Evolutionary conservation across 1,140 invertebrate species (phyloP).

Genomic region (Ips nitidus): DNA sequence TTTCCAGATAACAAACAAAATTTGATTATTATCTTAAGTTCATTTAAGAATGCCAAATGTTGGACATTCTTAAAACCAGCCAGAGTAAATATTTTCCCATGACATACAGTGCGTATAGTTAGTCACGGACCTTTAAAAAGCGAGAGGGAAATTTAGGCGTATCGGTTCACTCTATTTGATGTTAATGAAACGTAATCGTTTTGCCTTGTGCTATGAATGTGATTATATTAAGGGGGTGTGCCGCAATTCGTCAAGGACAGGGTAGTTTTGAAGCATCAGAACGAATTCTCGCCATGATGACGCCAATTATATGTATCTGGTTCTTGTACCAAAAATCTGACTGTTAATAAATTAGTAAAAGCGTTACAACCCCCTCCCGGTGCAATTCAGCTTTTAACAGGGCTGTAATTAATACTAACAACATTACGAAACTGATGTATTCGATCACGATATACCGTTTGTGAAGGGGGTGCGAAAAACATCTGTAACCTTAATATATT

Average conservation of each 20-base stretch:
- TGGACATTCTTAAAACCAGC: too few relatives aligned
- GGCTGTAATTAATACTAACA: neutral
- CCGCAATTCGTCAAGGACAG: neutral
- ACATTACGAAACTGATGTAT: neutral
- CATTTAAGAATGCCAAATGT: too few relatives aligned
- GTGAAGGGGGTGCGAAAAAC: too few relatives aligned
- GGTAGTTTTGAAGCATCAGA: neutral
- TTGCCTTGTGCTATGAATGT: neutral
- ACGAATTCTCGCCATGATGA: conserved; percentile 4
- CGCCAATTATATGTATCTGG: neutral
- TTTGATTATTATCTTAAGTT: too few relatives aligned
- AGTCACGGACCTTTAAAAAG: neutral
- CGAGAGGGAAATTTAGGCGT: neutral
- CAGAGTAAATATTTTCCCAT: neutral
- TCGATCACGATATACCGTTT: too few relatives aligned
- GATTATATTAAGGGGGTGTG: neutral
- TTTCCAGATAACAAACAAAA: too few relatives aligned
- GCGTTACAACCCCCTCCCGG: neutral
- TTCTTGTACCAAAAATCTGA: too few relatives aligned
- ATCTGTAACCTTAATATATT: too few relatives aligned
- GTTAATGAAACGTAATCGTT: neutral
- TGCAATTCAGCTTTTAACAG: neutral
- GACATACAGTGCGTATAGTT: neutral
- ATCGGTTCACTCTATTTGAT: neutral
- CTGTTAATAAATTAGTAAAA: too few relatives aligned